Percentiles rank a stretch among this genome's conserved stretches.
These are phyloP conservation scores for Portevinia maculata DNA, from an alignment of 2,888 invertebrate genomes.

Conservation along the genomic window DNA sequence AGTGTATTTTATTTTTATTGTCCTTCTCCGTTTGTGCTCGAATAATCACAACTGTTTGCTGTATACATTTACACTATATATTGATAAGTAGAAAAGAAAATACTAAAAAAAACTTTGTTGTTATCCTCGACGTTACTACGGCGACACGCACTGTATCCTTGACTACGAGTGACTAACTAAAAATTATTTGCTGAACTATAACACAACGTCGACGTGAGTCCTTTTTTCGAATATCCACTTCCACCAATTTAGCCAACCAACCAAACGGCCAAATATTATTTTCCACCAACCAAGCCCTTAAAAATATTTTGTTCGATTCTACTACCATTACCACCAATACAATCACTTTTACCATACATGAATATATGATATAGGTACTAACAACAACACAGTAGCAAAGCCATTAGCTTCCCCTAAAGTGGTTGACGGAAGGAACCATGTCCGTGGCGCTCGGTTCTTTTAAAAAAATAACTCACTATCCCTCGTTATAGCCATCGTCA, in stretches of 20 bases:
- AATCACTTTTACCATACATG: constrained; percentile 54
- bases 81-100: constrained; percentile 7
- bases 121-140: constrained; percentile 73
- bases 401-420: constrained; percentile 69
- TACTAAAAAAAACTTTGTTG: constrained; percentile 48
- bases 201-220: constrained; percentile 74
- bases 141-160: constrained; percentile 82
- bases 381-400: constrained; percentile 18
- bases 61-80: constrained; percentile 31
- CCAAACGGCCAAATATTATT: constrained; percentile 66
- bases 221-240: constrained; percentile 71
- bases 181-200: constrained; percentile 81
- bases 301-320: constrained; percentile 67
- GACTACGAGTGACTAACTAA: constrained; percentile 83
- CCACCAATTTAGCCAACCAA: constrained; percentile 68
- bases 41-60: constrained; percentile 59
- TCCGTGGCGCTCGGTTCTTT: constrained; percentile 45
- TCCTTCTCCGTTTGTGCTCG: constrained; percentile 40
- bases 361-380: constrained; percentile 26
- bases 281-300: constrained; percentile 74
- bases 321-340: constrained; percentile 66
- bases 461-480: no score
- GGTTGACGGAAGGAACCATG: constrained; percentile 56
- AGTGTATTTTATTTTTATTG: constrained; percentile 26
- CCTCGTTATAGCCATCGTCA: background rate